phyloP scores from a whole-genome alignment of 2,113 vertebrate genomes.

The Phaethon lepturus region DNA sequence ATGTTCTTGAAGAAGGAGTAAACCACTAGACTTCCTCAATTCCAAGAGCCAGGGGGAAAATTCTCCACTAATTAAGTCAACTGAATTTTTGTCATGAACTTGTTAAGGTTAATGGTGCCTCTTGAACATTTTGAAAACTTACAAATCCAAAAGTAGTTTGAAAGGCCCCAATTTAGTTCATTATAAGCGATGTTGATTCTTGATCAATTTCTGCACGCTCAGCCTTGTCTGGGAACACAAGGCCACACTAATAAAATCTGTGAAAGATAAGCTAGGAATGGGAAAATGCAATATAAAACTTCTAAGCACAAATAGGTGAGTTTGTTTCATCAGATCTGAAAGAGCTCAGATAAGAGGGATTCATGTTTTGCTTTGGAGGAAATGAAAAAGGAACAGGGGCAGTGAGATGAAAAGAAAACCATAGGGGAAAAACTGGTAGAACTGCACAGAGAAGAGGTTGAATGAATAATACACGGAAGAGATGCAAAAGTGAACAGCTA shows the following conservation, averaged over 20 bases:
- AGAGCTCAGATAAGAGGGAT: slow-evolving; percentile 29
- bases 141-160: neutral
- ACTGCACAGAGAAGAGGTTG: neutral
- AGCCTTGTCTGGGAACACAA: neutral
- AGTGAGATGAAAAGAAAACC: slow-evolving; percentile 27
- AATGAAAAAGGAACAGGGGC: slow-evolving; percentile 41
- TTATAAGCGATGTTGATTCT: neutral
- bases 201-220: neutral
- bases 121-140: slow-evolving; percentile 10
- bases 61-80: neutral
- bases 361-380: slow-evolving; percentile 40
- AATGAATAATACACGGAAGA: neutral
- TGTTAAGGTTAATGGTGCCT: neutral
- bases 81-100: neutral
- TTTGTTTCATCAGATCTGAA: slow-evolving; percentile 43
- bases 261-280: slow-evolving; percentile 13
- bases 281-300: slow-evolving; percentile 26
- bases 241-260: neutral
- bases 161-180: slow-evolving; percentile 1
- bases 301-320: neutral
- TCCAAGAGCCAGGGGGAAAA: neutral
- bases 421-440: neutral
- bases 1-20: neutral
- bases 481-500: neutral
- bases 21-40: neutral